Evolutionary conservation across 1,140 invertebrate species (phyloP), one percentile per base, ranked within the genome.

Genomic region (Capitella teleta): DNA sequence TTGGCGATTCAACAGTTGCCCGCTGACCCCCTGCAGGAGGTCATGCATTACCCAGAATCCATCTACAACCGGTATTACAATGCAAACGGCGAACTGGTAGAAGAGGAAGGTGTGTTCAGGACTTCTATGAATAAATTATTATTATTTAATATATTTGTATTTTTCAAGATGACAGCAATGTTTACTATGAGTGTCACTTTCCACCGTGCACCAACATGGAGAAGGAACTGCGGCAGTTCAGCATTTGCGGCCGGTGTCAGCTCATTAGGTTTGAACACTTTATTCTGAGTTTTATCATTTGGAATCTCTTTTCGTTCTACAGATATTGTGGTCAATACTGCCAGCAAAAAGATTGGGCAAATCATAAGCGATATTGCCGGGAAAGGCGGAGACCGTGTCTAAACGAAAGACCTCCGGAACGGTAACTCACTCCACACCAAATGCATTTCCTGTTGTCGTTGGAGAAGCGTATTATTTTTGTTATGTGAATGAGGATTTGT

Each of bases 161-260:
- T 62, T 56, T 49, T 49, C 8, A 55, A 67, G 69, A 68, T 49
- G 72, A 75, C 43, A 59, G 59, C 40, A 62, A 61, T 28, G 63
- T 72, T 28, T 77, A 74, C 55, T 77, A 74, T 60, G 77, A 79
- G 59, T 79, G 77, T 54, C 75, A 77, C 53, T 77, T 77, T 59
- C 74, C 75, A 12, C 76, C 77, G 0, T 79, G 77, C 61, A 76
- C 74, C 5, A 73, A 70, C 24, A 76, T 79, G 57, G 77, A 79
- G 57, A 65, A 68, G 53, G 74, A 77, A 51, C 63, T 77, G 2
- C 54, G 75, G 41, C 74, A 79, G 54, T 79, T 78, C 60, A 76
- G 74, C 55, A 78, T 79, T 57, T 79, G 77, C 66, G 76, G 77
- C 4, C 54, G 77, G 43, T 79, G 77, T 58, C 77, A 78, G 58